Conservation (phyloP, 1,140 invertebrate species). For the Pectinophora gossypiella region DNA sequence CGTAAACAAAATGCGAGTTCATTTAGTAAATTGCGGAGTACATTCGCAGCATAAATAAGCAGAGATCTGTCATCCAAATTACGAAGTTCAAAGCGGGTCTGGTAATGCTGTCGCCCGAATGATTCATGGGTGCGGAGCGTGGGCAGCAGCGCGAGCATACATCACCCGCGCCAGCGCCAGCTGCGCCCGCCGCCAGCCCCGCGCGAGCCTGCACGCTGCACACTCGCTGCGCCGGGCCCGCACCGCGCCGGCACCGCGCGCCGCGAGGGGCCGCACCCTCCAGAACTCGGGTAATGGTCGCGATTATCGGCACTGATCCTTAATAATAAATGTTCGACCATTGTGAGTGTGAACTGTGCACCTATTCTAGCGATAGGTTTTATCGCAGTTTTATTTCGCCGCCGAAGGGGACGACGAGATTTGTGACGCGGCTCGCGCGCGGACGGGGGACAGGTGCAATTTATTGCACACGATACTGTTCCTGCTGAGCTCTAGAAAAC, state of each 20-base stretch:
- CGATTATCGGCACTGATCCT: constrained; percentile 43
- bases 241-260: neutral
- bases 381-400: neutral
- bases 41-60: neutral
- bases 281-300: constrained; percentile 28
- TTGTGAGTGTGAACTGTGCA: constrained; percentile 15
- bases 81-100: neutral
- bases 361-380: constrained; percentile 11
- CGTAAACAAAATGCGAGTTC: neutral
- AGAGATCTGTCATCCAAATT: neutral
- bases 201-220: neutral
- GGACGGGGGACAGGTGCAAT: neutral
- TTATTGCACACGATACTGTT: neutral
- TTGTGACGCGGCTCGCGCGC: neutral
- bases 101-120: neutral
- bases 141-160: neutral
- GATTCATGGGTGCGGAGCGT: neutral
- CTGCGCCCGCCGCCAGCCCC: neutral
- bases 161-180: constrained; percentile 1
- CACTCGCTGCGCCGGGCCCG: neutral
- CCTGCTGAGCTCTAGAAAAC: neutral
- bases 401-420: neutral
- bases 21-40: too few species aligned
- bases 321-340: constrained; percentile 44
- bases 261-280: constrained; percentile 7